phyloP scores from a whole-genome alignment of 2,113 vertebrate species.

The Anarhynchus alexandrinus region DNA sequence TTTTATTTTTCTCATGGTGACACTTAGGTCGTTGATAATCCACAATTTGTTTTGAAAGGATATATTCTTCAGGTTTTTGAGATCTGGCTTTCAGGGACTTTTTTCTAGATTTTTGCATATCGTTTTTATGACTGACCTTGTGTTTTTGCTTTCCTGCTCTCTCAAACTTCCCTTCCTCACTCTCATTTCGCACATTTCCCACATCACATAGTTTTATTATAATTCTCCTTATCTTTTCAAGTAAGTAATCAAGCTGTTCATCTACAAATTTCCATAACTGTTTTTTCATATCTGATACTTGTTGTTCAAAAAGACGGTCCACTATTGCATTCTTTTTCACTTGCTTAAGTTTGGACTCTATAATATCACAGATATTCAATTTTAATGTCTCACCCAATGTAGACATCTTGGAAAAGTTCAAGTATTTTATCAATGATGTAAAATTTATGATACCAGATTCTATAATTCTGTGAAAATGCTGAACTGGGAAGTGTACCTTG shows the following conservation, averaged over 20 bases:
- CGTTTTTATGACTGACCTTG: constrained; percentile 42
- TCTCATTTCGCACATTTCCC: constrained; percentile 41
- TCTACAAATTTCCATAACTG: constrained; percentile 95
- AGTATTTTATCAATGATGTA: constrained; percentile 83
- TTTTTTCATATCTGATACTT: constrained; percentile 88
- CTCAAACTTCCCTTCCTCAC: constrained; percentile 54
- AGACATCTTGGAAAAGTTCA: constrained; percentile 83
- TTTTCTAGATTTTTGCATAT: constrained; percentile 39
- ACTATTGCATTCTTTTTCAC: constrained; percentile 89
- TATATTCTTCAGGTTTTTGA: constrained; percentile 55
- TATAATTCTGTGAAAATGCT: constrained; percentile 88
- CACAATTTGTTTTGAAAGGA: constrained; percentile 21
- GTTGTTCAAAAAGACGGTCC: constrained; percentile 91
- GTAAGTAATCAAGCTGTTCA: constrained; percentile 88
- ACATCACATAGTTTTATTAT: constrained; percentile 76
- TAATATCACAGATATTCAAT: constrained; percentile 80
- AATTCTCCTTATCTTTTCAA: constrained; percentile 80
- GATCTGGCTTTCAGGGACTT: constrained; percentile 46
- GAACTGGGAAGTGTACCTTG: constrained; percentile 87
- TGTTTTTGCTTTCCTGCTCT: background rate
- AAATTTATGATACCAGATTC: constrained; percentile 88
- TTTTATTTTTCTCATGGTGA: constrained; percentile 47
- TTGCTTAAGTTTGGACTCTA: constrained; percentile 84
- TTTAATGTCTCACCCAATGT: constrained; percentile 76
- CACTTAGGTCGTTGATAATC: constrained; percentile 30